Percentiles rank a stretch among this genome's conserved stretches.
Conservation (phyloP, 1,140 invertebrate species). For the Condylostylus longicornis region DNA sequence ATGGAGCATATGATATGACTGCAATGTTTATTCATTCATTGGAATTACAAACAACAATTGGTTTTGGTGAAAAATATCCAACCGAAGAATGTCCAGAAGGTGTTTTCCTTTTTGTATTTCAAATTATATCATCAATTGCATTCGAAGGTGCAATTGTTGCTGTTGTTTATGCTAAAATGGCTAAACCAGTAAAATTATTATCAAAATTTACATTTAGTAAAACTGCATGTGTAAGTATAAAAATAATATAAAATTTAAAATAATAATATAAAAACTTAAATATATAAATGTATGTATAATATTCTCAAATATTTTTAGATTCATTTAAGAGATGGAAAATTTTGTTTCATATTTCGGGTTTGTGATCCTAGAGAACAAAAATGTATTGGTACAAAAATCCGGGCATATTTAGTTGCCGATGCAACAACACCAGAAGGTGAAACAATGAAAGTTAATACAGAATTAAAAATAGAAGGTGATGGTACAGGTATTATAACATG, state of each 20-base stretch:
- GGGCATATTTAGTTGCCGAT: conserved; percentile 39
- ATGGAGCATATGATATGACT: conserved; percentile 37
- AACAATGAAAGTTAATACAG: conserved; percentile 18
- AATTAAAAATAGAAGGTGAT: conserved; percentile 27
- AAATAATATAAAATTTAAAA: not conserved
- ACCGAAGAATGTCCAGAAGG: conserved; percentile 74
- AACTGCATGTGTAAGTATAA: conserved; percentile 38
- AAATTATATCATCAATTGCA: conserved; percentile 40
- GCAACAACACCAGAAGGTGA: conserved; percentile 27
- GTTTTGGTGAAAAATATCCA: conserved; percentile 56
- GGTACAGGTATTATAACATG: conserved; percentile 40
- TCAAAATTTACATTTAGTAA: conserved; percentile 42
- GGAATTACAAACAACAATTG: conserved; percentile 50
- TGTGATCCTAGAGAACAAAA: conserved; percentile 42
- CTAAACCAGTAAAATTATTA: conserved; percentile 36
- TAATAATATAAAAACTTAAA: not conserved
- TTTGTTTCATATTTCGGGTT: conserved; percentile 45
- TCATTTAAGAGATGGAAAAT: conserved; percentile 40
- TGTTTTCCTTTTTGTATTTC: conserved; percentile 50
- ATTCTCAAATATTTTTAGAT: conserved; percentile 30
- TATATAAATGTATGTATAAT: not conserved
- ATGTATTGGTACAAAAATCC: conserved; percentile 40
- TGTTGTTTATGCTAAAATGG: conserved; percentile 44
- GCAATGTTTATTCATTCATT: conserved; percentile 44
- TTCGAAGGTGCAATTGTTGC: conserved; percentile 41